Conservation (phyloP, 2,113 vertebrate species). For the Passer montanus region DNA sequence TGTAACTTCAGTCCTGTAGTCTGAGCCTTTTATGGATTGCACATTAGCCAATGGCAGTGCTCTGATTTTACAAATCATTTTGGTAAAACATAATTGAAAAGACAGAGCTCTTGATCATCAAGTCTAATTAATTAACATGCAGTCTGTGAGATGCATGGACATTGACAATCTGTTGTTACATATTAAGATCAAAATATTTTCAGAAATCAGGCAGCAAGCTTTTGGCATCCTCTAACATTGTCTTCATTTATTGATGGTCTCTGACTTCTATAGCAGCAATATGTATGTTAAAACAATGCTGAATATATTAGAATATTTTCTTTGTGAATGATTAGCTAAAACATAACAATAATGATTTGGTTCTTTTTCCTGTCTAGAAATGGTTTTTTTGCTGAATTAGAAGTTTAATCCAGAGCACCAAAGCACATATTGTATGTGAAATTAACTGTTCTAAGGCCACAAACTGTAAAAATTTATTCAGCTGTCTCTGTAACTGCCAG, state of each 20-base stretch:
- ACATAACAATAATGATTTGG: background rate
- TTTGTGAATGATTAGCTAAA: background rate
- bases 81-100: constrained; percentile 41
- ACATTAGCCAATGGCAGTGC: background rate
- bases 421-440: background rate
- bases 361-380: constrained; percentile 18
- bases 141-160: background rate
- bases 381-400: background rate
- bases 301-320: background rate
- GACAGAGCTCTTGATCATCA: constrained; percentile 41
- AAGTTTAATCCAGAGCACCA: constrained; percentile 21
- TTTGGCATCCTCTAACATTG: constrained; percentile 25
- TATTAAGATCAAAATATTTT: constrained; percentile 56
- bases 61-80: constrained; percentile 27
- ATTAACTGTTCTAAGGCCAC: background rate
- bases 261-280: background rate
- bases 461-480: background rate
- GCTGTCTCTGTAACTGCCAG: background rate
- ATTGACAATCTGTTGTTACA: constrained; percentile 52
- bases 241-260: constrained; percentile 14
- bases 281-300: background rate
- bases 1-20: background rate
- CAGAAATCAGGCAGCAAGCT: constrained; percentile 15
- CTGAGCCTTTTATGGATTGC: background rate
- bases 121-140: constrained; percentile 52